phyloP scores from a whole-genome alignment of 2,797 vertebrate genomes.

The Onychomys arenicola region DNA sequence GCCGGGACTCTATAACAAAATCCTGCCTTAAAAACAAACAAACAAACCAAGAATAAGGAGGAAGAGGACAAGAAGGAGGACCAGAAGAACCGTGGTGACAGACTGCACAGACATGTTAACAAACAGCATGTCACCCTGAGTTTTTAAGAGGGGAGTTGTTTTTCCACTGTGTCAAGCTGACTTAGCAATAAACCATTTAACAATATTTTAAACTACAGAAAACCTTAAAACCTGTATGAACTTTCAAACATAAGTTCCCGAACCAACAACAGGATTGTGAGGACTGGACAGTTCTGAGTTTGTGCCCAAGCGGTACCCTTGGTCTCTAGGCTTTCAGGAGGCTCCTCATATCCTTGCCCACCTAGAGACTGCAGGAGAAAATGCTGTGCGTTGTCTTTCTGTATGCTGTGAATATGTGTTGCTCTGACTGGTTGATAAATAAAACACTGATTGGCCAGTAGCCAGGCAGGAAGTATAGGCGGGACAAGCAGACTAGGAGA shows the following conservation, averaged over 20 bases:
- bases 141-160: not conserved
- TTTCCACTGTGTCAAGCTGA: not conserved
- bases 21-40: not conserved
- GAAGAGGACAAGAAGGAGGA: not conserved
- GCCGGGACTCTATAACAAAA: not conserved
- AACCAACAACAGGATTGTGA: not conserved
- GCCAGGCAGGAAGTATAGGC: too few relatives aligned
- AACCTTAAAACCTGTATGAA: not conserved
- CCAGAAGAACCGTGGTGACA: not conserved
- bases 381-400: too few relatives aligned
- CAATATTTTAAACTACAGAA: not conserved
- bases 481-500: too few relatives aligned
- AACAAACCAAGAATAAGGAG: not conserved
- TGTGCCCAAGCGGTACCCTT: not conserved
- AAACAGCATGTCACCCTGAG: fast-evolving
- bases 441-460: too few relatives aligned
- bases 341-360: not conserved
- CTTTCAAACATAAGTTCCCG: constrained; percentile 2
- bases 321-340: not conserved
- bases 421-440: too few relatives aligned
- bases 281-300: not conserved
- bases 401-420: too few relatives aligned
- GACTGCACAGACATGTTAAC: too few relatives aligned
- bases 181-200: not conserved
- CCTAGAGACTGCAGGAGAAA: not conserved